Base-by-base conservation (phyloP, 2,113 vertebrate genomes). In the Phalacrocorax carbo region DNA sequence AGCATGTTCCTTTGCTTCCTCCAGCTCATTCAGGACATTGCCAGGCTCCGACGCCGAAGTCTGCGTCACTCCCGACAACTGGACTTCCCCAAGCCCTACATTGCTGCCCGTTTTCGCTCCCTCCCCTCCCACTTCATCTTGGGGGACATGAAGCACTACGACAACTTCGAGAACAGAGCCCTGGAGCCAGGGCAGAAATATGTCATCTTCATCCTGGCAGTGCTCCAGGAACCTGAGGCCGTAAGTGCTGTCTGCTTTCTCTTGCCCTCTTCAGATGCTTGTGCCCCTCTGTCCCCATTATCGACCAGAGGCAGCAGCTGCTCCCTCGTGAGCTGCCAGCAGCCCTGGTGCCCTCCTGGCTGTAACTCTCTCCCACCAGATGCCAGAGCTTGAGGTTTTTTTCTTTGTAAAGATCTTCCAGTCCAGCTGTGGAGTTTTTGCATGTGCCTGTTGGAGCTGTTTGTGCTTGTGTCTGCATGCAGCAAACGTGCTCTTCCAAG, bases 121-220 rank as follows among this genome's bases (percentile, higher is more conserved):
- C 97, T 99, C 80, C 99, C 99, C 0, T 46, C 98, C 23, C 97
- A 98, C 94, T 99, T 99, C 98, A 98, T 98, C 27, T 96, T 99
- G 30, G 99, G 99, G 3, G 98, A 99, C 91, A 98, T 99, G 97
- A 98, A 98, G 52, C 98, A 98, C 55, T 98, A 99, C 6, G 99
- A 98, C 32, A 99, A 98, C 97, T 99, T 99, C 2, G 99, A 99
- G 97, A 99, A 99, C 98, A 98, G 98, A 49, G 98, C 98, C 79
- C 98, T 99, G 68, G 99, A 99, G 91, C 98, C 99, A 0, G 99
- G 99, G 62, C 99, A 99, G 97, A 98, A 98, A 82, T 99, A 99
- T 0, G 98, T 99, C 48, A 97, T 99, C 94, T 99, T 99, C 71
- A 97, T 99, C 93, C 97, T 99, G 73, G 99, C 99, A 0, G 99